Percentiles rank a stretch among this genome's conserved stretches.
Evolutionary conservation across 2,113 vertebrate species (phyloP).

Genomic region (Guaruba guarouba): DNA sequence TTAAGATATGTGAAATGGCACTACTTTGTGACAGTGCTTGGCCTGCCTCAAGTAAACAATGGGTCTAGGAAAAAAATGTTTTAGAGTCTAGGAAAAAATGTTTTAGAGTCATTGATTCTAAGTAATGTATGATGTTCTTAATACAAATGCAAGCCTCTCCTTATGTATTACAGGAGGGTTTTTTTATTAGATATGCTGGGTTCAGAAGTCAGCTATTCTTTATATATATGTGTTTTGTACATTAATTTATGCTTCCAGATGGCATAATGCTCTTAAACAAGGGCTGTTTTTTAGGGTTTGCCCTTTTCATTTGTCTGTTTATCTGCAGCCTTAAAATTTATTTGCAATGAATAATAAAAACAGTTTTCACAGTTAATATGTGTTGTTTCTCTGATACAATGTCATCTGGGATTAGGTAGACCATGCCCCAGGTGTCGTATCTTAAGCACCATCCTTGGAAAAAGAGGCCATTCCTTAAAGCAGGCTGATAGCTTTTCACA

Average conservation of each 20-base stretch:
- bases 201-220: background rate
- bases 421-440: accelerated
- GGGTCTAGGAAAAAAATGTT: background rate
- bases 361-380: background rate
- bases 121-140: background rate
- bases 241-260: background rate
- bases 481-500: background rate
- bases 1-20: conserved; percentile 8
- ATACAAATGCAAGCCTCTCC: background rate
- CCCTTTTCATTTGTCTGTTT: background rate
- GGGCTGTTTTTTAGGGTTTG: background rate
- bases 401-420: background rate
- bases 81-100: background rate
- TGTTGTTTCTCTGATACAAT: background rate
- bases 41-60: background rate
- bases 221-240: background rate
- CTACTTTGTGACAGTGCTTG: background rate
- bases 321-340: background rate
- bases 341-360: background rate
- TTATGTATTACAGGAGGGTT: background rate
- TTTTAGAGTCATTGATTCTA: background rate
- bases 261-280: background rate
- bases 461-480: background rate
- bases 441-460: background rate
- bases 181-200: background rate